Evolutionary conservation across 2,113 vertebrate species (phyloP), one percentile per base, ranked within the genome.

Genomic region (Sclerurus mexicanus): DNA sequence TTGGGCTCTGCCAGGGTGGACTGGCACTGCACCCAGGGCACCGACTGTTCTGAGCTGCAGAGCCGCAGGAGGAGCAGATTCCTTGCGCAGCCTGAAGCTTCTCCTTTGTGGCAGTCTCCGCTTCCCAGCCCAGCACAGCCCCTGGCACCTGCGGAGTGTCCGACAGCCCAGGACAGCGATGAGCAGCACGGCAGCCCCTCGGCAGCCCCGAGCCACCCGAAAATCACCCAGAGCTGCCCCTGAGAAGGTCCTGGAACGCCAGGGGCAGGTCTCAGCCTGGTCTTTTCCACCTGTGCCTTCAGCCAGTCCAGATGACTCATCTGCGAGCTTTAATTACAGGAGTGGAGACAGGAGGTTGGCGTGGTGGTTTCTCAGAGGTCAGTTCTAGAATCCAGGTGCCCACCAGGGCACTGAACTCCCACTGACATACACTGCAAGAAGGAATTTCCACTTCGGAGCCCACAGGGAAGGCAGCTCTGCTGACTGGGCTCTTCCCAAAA

Each of bases 81-180:
- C 40, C 30, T 66, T 15, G 3, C 20, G 35, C 12, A 19, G 24
- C 22, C 55, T 2, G 0, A n/a, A 56, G 53, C 30, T 28, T 17
- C 49, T 20, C 58, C 49, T 33, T 20, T 8, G 0, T 0, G 0
- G 25, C 7, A 35, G 1, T 18, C 20, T 66, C 69, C 28, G 16
- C 6, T 56, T 42, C 28, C 55, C 28, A 30, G 55, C 30, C 46
- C 46, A 60, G 53, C 28, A 2, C 77, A 50, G 52, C 52, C 52
- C 67, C 58, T 22, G 47, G 47, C 47, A 50, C 37, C 35, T 72
- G 66, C 75, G n/a, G 25, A 22, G 58, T 1, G 35, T 9, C 58
- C 37, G 64, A 7, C 28, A 31, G 2, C 60, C 63, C 55, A 30
- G 42, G 14, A 14, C 2, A 72, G 37, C 3, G 0, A n/a, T 14